Evolutionary conservation across 1,140 invertebrate genomes (phyloP), one percentile per base, ranked within the genome.

Genomic region (Coenobita brevimanus): DNA sequence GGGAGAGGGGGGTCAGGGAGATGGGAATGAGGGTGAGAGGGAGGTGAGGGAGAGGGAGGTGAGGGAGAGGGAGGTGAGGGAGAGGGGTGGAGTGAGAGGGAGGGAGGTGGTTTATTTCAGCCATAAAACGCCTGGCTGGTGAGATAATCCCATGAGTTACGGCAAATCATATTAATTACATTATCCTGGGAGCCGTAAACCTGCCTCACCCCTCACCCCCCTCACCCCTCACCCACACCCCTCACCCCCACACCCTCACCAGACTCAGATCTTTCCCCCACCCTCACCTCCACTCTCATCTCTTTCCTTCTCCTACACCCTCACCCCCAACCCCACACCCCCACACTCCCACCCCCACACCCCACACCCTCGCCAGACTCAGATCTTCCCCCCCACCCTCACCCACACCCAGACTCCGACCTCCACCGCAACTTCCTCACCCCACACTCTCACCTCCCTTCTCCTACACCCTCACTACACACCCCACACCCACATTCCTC

Each of bases 131-230:
- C 46, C 69, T 83, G 21, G 57, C 43, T n/a, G 30, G 13, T 27
- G 50, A 67, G 27, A 43, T 83, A 83, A 83, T 69, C 67, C 81
- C 81, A 54, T 57, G 67, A 83, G 71, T 83, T 83, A 83, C 82
- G 43, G 36, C 67, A 54, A 83, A 83, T 83, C 82, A 83, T 83
- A 83, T 83, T 83, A 83, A 83, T 83, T 83, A 83, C 69, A 83
- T 83, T 73, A 71, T 83, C 67, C 27, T 30, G 24, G 43, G 60
- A 57, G 24, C 8, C 46, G n/a, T n/a, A n/a, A n/a, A n/a, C n/a
- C n/a, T n/a, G n/a, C 30, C 30, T 27, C n/a, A 24, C n/a, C n/a
- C 76, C 41, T 79, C 76, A 54, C 50, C n/a, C n/a, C n/a, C 41
- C 13, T 27, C n/a, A 62, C 50, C 33, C 76, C 50, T 33, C n/a